phyloP scores from a whole-genome alignment of 53 echinoderm and acorn worm species.

The Henricia sp. region DNA sequence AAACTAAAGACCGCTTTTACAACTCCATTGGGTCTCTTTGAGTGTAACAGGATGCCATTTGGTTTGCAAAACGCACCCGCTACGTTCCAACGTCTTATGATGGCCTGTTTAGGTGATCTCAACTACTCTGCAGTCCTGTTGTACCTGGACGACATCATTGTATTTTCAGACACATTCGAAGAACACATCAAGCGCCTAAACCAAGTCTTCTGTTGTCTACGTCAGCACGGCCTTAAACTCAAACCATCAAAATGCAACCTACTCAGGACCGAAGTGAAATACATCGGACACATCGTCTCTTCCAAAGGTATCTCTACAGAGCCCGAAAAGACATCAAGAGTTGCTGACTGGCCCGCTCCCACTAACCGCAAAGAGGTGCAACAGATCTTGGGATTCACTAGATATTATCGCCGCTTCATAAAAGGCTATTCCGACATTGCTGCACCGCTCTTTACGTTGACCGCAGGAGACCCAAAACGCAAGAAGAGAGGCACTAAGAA shows the following conservation, averaged over 20 bases:
- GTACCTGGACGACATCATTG: conserved; percentile 53
- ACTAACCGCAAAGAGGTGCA: not conserved
- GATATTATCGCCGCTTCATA: conserved; percentile 27
- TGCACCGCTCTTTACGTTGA: conserved; percentile 5
- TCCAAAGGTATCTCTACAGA: conserved; percentile 3
- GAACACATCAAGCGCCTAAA: conserved; percentile 35
- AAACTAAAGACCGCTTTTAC: conserved; percentile 24
- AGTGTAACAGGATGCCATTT: conserved; percentile 37
- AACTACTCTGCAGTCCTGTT: not conserved
- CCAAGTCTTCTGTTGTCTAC: not conserved
- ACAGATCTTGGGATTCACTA: not conserved
- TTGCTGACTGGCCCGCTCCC: not conserved
- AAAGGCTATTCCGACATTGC: not conserved
- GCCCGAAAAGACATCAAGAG: conserved; percentile 18
- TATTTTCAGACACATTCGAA: conserved; percentile 33
- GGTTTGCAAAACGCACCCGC: conserved; percentile 28
- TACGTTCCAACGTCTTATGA: conserved; percentile 39
- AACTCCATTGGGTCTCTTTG: conserved; percentile 13
- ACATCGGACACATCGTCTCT: conserved; percentile 26
- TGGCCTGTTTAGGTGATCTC: conserved; percentile 33
- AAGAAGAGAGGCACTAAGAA: conserved; percentile 18
- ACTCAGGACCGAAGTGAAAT: conserved; percentile 4
- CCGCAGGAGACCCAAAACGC: conserved; percentile 6
- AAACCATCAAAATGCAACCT: conserved; percentile 55
- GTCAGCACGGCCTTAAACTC: conserved; percentile 23